Percentiles rank a stretch among this genome's conserved stretches.
Evolutionary conservation across 2,888 invertebrate genomes (phyloP).

Genomic region (Thelaira solivaga): DNA sequence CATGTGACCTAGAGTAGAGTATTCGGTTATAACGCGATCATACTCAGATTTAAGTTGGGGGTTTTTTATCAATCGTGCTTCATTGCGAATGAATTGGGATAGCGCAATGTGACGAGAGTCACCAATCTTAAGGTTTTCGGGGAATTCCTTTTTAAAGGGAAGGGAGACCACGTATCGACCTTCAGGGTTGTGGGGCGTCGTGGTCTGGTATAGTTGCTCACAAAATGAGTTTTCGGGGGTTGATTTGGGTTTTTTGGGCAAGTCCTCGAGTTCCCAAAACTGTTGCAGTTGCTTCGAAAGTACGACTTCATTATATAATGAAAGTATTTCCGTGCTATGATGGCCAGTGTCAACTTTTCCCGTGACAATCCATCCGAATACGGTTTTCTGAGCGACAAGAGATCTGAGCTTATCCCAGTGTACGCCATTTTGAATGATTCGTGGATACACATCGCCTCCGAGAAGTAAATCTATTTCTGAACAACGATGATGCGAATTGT

Average conservation of each 20-base stretch:
- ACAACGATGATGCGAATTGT: neutral
- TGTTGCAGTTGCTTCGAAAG: neutral
- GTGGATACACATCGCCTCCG: constrained; percentile 5
- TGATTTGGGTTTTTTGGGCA: neutral
- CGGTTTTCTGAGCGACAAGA: constrained; percentile 1
- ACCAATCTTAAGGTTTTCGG: neutral
- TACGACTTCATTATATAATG: neutral
- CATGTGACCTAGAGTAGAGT: neutral
- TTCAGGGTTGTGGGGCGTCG: neutral
- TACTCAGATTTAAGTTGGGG: neutral
- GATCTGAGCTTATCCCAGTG: neutral
- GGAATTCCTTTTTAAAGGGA: neutral
- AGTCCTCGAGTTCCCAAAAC: neutral
- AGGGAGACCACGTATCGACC: constrained; percentile 2
- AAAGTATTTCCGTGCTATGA: neutral
- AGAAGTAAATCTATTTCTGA: neutral
- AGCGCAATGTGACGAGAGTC: neutral
- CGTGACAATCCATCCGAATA: constrained; percentile 18
- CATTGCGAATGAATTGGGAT: neutral
- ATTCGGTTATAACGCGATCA: neutral
- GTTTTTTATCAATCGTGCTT: neutral
- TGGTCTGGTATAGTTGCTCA: neutral
- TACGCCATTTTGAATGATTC: neutral
- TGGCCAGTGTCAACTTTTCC: neutral
- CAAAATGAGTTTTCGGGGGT: neutral